These are phyloP conservation scores for Drosophila watanabei DNA, from an alignment of 1,140 invertebrate species.

Conservation along the genomic window DNA sequence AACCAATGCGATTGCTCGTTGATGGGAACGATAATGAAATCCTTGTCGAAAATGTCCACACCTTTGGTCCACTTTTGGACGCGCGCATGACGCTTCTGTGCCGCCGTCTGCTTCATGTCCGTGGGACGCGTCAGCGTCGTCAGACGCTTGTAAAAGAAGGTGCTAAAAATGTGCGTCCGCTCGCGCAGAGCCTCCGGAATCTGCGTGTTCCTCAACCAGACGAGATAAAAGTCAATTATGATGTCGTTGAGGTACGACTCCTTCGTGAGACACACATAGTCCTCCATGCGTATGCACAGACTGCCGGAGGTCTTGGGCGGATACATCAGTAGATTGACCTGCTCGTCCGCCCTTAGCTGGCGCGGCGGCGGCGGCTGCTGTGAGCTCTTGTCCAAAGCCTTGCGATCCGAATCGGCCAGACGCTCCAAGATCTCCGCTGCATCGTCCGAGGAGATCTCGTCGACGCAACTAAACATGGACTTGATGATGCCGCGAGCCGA, in stretches of 20 bases:
- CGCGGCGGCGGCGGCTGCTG: slow-evolving; percentile 42
- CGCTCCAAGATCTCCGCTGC: slow-evolving; percentile 93
- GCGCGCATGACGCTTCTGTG: slow-evolving; percentile 93
- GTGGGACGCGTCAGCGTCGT: slow-evolving; percentile 88
- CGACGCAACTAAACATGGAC: slow-evolving; percentile 88
- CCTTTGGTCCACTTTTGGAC: slow-evolving; percentile 98
- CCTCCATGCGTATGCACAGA: slow-evolving; percentile 96
- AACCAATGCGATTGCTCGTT: slow-evolving; percentile 99
- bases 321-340: slow-evolving; percentile 89
- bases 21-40: slow-evolving; percentile 98
- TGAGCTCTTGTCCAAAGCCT: slow-evolving; percentile 54
- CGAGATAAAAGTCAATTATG: slow-evolving; percentile 99
- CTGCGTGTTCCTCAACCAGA: slow-evolving; percentile 92
- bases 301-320: slow-evolving; percentile 91
- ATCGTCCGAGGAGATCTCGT: slow-evolving; percentile 91
- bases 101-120: slow-evolving; percentile 89
- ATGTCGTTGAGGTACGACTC: slow-evolving; percentile 99
- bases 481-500: slow-evolving; percentile 89
- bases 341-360: slow-evolving; percentile 85
- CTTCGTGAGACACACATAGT: slow-evolving; percentile 95
- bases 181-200: slow-evolving; percentile 90
- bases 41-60: slow-evolving; percentile 98
- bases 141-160: slow-evolving; percentile 98
- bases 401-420: slow-evolving; percentile 85
- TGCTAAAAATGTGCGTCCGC: slow-evolving; percentile 97